Percentiles rank a stretch among this genome's conserved stretches.
Conservation (phyloP, 2,113 vertebrate genomes). For the Pyrgilauda ruficollis region DNA sequence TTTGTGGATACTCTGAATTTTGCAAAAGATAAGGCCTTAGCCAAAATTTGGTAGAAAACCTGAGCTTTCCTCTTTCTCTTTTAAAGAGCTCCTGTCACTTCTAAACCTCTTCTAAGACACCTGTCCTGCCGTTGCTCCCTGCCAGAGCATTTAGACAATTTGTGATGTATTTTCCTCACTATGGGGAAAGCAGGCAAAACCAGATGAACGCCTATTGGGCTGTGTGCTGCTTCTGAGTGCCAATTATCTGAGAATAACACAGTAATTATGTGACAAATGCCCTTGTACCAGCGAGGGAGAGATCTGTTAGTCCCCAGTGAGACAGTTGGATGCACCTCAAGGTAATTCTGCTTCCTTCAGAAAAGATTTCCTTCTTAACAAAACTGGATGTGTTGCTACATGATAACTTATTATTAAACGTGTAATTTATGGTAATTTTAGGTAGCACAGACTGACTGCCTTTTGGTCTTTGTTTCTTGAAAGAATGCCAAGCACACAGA, state of each 20-base stretch:
- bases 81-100: neutral
- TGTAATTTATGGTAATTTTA: neutral
- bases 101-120: neutral
- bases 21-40: neutral
- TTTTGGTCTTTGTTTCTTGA: neutral
- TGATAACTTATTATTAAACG: neutral
- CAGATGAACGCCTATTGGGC: neutral
- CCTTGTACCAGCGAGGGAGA: neutral
- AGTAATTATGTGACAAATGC: conserved; percentile 9
- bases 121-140: neutral
- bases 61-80: neutral
- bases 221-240: neutral
- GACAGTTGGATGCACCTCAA: neutral
- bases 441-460: neutral
- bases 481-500: neutral
- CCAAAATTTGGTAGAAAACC: neutral
- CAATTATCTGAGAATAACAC: neutral
- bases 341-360: neutral
- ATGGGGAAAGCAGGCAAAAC: neutral
- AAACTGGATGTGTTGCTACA: neutral
- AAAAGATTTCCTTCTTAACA: neutral
- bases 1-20: neutral
- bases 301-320: neutral
- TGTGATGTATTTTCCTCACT: neutral
- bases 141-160: neutral